A percentile compares a stretch with the other conserved stretches of the same genome.
Conservation (phyloP, 1,140 invertebrate species). For the Drosophila prosaltans region DNA sequence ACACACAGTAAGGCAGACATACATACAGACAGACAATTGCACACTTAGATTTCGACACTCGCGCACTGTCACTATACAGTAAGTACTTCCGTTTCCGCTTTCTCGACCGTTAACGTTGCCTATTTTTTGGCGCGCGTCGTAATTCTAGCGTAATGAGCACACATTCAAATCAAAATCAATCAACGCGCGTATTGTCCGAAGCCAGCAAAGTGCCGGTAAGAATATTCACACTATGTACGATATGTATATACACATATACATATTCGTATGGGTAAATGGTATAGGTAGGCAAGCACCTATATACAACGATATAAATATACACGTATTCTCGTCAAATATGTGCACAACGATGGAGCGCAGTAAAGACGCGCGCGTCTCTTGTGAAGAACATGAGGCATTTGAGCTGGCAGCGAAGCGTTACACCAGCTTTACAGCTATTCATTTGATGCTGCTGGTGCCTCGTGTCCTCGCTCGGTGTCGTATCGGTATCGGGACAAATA, state of each 20-base stretch:
- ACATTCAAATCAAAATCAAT: slow-evolving; percentile 79
- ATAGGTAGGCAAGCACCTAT: background rate
- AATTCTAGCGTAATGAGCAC: slow-evolving; percentile 64
- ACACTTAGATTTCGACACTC: slow-evolving; percentile 34
- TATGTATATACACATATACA: slow-evolving; percentile 2
- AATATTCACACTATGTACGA: slow-evolving; percentile 15
- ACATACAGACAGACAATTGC: slow-evolving; percentile 13
- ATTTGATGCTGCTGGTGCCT: slow-evolving; percentile 38
- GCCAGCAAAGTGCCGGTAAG: slow-evolving; percentile 34
- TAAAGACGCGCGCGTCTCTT: slow-evolving; percentile 67
- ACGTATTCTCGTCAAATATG: background rate
- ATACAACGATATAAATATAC: background rate
- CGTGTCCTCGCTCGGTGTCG: slow-evolving; percentile 49
- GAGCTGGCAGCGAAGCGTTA: slow-evolving; percentile 64
- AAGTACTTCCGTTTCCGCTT: slow-evolving; percentile 76
- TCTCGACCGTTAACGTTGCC: slow-evolving; percentile 44
- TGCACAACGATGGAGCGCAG: slow-evolving; percentile 30
- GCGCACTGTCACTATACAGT: slow-evolving; percentile 17
- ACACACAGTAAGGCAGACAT: slow-evolving; percentile 2
- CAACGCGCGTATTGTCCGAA: slow-evolving; percentile 64
- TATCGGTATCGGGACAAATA: slow-evolving; percentile 41
- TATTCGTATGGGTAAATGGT: slow-evolving; percentile 2
- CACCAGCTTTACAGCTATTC: slow-evolving; percentile 70
- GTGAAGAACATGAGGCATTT: slow-evolving; percentile 72
- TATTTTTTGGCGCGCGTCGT: slow-evolving; percentile 73